Evolutionary conservation across 2,113 vertebrate genomes (phyloP).

Genomic region (Patagioenas fasciata): DNA sequence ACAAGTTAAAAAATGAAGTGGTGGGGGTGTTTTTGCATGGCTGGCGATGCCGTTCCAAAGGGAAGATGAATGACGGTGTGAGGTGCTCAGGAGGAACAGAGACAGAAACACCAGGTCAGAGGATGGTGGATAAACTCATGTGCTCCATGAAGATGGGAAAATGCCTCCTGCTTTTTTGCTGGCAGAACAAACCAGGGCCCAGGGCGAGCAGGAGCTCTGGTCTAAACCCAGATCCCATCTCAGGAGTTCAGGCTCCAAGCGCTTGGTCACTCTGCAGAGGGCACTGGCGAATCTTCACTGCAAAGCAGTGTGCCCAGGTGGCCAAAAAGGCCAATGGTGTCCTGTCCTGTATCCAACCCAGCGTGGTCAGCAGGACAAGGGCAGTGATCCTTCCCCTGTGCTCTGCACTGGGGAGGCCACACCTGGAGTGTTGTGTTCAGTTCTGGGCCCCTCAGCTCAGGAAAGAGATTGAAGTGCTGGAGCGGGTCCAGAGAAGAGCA

Average conservation of each 20-base stretch:
- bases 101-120: fast-evolving
- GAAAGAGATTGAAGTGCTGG: too few species aligned
- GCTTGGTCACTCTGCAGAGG: fast-evolving
- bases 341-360: too few species aligned
- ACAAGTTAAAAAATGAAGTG: background rate
- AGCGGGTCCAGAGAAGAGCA: too few species aligned
- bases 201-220: background rate
- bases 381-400: too few species aligned
- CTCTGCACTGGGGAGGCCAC: too few species aligned
- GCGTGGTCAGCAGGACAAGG: too few species aligned
- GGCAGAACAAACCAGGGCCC: background rate
- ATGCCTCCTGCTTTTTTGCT: background rate
- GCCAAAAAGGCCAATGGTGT: too few species aligned
- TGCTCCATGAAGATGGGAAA: background rate
- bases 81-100: background rate
- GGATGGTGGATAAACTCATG: background rate
- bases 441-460: too few species aligned
- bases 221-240: background rate
- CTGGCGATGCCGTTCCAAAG: background rate
- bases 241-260: background rate
- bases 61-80: background rate
- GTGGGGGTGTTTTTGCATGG: background rate
- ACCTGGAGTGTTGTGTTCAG: too few species aligned
- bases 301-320: background rate
- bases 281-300: background rate